A percentile compares a stretch with the other conserved stretches of the same genome.
These are phyloP conservation scores for Alloscopus bannaensis DNA, from an alignment of 2,888 invertebrate genomes.

Conservation along the genomic window DNA sequence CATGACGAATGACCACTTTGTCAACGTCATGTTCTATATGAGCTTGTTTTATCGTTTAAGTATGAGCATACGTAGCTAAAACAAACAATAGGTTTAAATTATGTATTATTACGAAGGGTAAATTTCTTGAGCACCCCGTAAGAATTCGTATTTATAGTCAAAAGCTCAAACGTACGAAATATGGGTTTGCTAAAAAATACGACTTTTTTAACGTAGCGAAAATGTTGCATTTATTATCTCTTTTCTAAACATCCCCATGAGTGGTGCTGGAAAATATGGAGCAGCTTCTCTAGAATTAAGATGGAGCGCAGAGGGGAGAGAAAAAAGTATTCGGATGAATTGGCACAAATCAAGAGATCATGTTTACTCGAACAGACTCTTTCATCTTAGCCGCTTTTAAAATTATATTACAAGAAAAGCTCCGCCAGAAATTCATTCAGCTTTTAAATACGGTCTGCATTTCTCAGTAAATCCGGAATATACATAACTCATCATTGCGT, in stretches of 20 bases:
- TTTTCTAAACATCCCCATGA: neutral
- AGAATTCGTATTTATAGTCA: neutral
- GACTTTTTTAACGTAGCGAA: neutral
- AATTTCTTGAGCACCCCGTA: neutral
- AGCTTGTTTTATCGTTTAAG: neutral
- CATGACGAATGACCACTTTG: constrained; percentile 60
- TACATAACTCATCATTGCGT: constrained; percentile 10
- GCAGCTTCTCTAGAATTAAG: neutral
- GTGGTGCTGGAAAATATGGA: neutral
- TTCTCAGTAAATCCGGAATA: constrained; percentile 8
- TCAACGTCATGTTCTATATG: constrained; percentile 35
- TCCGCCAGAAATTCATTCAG: constrained; percentile 34
- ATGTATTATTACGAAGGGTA: neutral
- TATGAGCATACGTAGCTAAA: neutral
- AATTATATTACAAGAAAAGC: constrained; percentile 38
- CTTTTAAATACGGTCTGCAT: constrained; percentile 8
- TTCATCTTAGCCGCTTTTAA: constrained; percentile 65
- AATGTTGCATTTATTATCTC: neutral
- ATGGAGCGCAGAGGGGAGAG: constrained; percentile 29
- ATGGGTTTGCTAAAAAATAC: neutral
- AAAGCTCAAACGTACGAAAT: neutral
- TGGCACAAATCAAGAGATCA: constrained; percentile 69
- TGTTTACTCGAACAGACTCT: constrained; percentile 65
- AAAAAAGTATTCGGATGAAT: constrained; percentile 69
- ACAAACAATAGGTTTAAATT: neutral